Evolutionary conservation across 2,113 vertebrate genomes (phyloP), one percentile per base, ranked within the genome.

Genomic region (Psophia crepitans): DNA sequence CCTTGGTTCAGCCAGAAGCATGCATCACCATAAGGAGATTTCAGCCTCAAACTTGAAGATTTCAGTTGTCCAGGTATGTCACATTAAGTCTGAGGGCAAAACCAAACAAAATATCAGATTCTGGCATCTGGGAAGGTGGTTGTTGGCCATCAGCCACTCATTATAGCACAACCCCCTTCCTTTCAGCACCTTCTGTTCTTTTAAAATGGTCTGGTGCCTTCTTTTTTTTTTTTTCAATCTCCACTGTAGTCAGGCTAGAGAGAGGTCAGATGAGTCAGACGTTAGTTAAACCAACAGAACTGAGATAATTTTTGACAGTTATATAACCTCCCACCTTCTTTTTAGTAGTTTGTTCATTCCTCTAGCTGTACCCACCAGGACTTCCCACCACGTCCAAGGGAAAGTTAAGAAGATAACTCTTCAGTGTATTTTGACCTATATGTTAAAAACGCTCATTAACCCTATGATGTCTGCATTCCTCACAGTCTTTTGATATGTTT

Each of bases 231-330:
- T 78, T 61, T 83, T 37, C 2, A 53, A 56, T 66, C 64, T 92
- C 26, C 33, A 43, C 30, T 78, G 23, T 51, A 87, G 56, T 82
- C 39, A 44, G 60, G 43, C 77, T 91, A 56, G 51, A 71, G 56
- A 68, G 91, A 87, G 80, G 77, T 95, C 69, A 82, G 77, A 84
- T 87, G 77, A 95, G 71, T 93, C 91, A 96, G 86, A 77, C 30
- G 12, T 57, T 95, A 23, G 68, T 89, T 84, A 94, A 95, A 89
- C 48, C 51, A 91, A 94, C 30, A 93, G 80, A 91, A 87, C 33
- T 35, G 64, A 87, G 76, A 89, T 96, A 89, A 71, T 39, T 91
- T 95, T 95, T 96, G 89, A 84, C 87, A 91, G 56, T 71, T 89
- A 64, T 65, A 73, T 87, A 89, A 73, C 57, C 39, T 91, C 35